Conservation (phyloP, 1,140 invertebrate species). For the Megalonaias nervosa region DNA sequence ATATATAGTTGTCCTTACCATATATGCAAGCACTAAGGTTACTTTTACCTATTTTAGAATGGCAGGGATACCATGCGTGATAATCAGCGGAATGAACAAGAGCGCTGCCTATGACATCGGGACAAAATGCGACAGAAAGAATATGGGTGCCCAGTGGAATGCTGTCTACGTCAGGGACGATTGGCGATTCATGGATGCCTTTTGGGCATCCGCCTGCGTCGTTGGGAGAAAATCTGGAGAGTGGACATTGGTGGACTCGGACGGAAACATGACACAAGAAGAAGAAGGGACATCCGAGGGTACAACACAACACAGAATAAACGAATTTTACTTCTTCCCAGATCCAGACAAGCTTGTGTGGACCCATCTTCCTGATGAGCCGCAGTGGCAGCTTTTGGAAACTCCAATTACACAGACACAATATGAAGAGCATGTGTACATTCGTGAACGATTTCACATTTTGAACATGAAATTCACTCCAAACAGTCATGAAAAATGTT, state of each 20-base stretch:
- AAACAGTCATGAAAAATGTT: slow-evolving; percentile 51
- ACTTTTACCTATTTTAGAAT: slow-evolving; percentile 43
- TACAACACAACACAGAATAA: slow-evolving; percentile 61
- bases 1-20: no score
- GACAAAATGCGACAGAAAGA: slow-evolving; percentile 51
- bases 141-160: slow-evolving; percentile 69
- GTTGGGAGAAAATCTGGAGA: slow-evolving; percentile 61
- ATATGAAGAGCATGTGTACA: slow-evolving; percentile 47
- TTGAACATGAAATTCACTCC: slow-evolving; percentile 53
- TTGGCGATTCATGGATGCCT: slow-evolving; percentile 66
- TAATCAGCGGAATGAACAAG: slow-evolving; percentile 68
- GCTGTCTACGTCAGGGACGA: slow-evolving; percentile 63
- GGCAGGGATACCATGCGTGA: slow-evolving; percentile 62
- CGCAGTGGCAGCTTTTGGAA: slow-evolving; percentile 53
- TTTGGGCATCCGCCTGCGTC: slow-evolving; percentile 66
- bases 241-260: slow-evolving; percentile 62
- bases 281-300: slow-evolving; percentile 60
- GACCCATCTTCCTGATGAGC: slow-evolving; percentile 54
- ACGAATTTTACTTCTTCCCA: slow-evolving; percentile 69
- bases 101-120: slow-evolving; percentile 68
- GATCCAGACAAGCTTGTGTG: slow-evolving; percentile 55
- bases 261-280: slow-evolving; percentile 54
- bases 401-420: slow-evolving; percentile 37
- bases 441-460: slow-evolving; percentile 61
- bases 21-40: no score